Percentiles rank a stretch among this genome's conserved stretches.
These are phyloP conservation scores for Agriopis leucophaearia DNA, from an alignment of 2,888 invertebrate genomes.

Conservation along the genomic window DNA sequence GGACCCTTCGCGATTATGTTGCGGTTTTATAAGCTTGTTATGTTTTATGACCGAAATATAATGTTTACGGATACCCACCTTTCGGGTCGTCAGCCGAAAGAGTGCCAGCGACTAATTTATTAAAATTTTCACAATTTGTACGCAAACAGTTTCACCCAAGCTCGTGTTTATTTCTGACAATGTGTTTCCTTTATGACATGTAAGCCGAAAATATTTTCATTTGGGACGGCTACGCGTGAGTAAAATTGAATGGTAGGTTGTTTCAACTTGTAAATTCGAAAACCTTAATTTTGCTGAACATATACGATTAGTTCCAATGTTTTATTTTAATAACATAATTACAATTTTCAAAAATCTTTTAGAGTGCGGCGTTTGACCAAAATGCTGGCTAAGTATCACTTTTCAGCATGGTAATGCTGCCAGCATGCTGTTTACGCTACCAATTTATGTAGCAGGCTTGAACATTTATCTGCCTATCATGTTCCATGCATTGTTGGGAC, in stretches of 20 bases:
- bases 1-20: conserved; percentile 80
- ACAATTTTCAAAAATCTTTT: too few relatives aligned
- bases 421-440: too few relatives aligned
- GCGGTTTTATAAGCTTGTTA: conserved; percentile 85
- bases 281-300: conserved; percentile 6
- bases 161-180: conserved; percentile 45
- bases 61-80: conserved; percentile 71
- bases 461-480: too few relatives aligned
- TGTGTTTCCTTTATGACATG: conserved; percentile 37
- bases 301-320: not conserved
- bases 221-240: conserved; percentile 10
- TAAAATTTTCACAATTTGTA: conserved; percentile 57
- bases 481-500: too few relatives aligned
- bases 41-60: conserved; percentile 78
- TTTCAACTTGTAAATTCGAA: not conserved
- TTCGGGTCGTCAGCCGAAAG: conserved; percentile 57
- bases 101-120: conserved; percentile 57
- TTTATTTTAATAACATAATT: not conserved
- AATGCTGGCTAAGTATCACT: too few relatives aligned
- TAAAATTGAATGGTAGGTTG: conserved; percentile 14
- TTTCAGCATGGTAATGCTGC: too few relatives aligned
- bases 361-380: too few relatives aligned
- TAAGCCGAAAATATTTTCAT: conserved; percentile 25
- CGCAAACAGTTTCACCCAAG: conserved; percentile 44
- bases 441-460: too few relatives aligned